These are phyloP conservation scores for Corythaeola cristata DNA, from an alignment of 2,113 vertebrate genomes.

Conservation along the genomic window DNA sequence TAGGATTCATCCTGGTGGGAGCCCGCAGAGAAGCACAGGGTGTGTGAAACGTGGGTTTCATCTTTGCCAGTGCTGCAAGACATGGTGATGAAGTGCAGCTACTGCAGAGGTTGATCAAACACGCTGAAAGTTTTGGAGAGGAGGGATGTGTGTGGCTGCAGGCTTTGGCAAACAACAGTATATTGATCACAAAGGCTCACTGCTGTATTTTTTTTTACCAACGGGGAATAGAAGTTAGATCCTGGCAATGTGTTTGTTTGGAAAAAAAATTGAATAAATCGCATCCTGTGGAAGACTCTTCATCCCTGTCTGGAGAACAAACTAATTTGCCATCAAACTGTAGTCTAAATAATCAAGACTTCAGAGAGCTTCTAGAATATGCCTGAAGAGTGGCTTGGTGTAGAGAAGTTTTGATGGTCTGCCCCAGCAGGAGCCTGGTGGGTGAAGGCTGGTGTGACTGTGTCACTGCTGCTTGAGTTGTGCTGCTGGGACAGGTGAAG, in stretches of 20 bases:
- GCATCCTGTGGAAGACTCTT: not conserved
- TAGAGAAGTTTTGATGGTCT: not conserved
- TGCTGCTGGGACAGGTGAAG: not conserved
- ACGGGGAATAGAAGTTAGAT: not conserved
- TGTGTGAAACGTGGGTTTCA: not conserved
- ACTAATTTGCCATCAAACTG: not conserved
- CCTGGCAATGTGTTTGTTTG: not conserved
- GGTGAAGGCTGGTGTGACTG: not conserved
- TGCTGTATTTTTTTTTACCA: not conserved
- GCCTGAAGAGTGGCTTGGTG: not conserved
- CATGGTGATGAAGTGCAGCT: not conserved
- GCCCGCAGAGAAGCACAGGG: rapidly evolving
- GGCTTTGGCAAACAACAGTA: not conserved
- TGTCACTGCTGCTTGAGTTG: not conserved
- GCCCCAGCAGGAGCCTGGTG: not conserved
- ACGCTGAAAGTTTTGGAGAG: not conserved
- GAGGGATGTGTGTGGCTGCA: not conserved
- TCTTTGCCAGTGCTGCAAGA: not conserved
- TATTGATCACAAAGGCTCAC: not conserved
- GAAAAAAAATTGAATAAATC: not conserved
- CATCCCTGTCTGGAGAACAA: not conserved
- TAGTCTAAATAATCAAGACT: not conserved
- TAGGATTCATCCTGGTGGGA: not conserved
- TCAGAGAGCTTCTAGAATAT: not conserved
- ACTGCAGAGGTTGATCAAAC: not conserved